Evolutionary conservation across 1,140 invertebrate genomes (phyloP), one percentile per base, ranked within the genome.

Genomic region (Mylabris phalerata): DNA sequence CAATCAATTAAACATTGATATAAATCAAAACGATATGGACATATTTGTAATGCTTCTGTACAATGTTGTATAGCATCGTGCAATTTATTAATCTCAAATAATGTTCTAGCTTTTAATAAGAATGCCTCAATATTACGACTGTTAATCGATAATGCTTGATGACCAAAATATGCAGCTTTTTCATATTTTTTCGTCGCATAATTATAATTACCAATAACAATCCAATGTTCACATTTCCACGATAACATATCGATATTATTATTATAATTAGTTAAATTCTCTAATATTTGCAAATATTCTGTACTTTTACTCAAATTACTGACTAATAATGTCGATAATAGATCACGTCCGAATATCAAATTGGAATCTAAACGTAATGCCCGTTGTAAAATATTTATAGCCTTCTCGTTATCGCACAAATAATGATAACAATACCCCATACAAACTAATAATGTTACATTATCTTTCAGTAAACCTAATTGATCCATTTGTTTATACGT

Each of bases 1-100:
- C 84, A 86, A 63, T 88, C 83, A 4, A 88, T 82, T 27, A 89
- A 71, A 24, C 87, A 87, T 75, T 86, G 83, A 65, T 90, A 82
- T 3, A 82, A 79, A 69, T 90, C 88, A 59, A 78, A 81, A 42
- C 69, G 66, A 55, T 50, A 64, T 2, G 78, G 77, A 63, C 79
- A 78, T 41, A 80, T 72, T 65, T 84, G 80, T 62, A 87, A 78
- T 0, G 86, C 88, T 72, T 90, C 86, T 62, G 84, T 77, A 72
- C 88, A 90, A 69, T 87, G 83, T 42, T 79, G 74, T 2, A 84
- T 77, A 5, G 88, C 86, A 60, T 90, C 87, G 52, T 82, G 79
- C 63, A 80, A 82, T 61, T 87, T 88, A 68, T 88, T 88, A 47
- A 89, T 73, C 60, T 89, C 83, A 27, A 86, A 73, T 2, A 90